phyloP scores from a whole-genome alignment of 2,113 vertebrate genomes.

The Orientallactaga bullata region DNA sequence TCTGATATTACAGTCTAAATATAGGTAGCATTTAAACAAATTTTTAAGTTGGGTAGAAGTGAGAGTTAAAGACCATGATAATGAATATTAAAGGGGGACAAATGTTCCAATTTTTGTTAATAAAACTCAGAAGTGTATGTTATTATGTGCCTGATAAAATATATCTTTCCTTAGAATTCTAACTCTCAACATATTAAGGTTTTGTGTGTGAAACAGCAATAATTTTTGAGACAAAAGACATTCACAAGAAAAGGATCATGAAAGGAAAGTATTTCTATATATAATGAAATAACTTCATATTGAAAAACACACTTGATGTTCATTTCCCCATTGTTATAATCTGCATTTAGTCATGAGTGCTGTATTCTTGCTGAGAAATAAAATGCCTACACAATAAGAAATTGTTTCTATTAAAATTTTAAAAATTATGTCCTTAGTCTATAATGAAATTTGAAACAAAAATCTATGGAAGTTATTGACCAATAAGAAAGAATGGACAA shows the following conservation, averaged over 20 bases:
- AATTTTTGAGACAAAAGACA: neutral
- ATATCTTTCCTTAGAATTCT: neutral
- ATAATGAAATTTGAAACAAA: neutral
- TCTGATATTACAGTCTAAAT: too few relatives aligned
- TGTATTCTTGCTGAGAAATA: neutral
- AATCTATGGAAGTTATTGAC: neutral
- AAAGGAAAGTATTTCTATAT: neutral
- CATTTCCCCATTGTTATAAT: conserved; percentile 7
- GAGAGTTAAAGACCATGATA: neutral
- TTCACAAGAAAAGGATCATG: neutral
- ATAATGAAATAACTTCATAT: neutral
- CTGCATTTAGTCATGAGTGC: neutral
- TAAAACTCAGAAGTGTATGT: neutral
- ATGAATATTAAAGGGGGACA: neutral
- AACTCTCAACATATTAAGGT: neutral
- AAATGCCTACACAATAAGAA: neutral
- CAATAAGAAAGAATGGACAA: neutral
- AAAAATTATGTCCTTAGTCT: neutral
- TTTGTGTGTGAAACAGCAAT: neutral
- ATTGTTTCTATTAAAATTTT: neutral
- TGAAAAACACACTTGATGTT: neutral
- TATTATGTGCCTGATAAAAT: neutral
- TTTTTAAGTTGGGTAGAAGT: neutral
- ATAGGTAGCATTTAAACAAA: neutral
- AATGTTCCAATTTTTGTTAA: neutral